phyloP scores from a whole-genome alignment of 2,797 vertebrate species.

The Halcyon chelicuti region DNA sequence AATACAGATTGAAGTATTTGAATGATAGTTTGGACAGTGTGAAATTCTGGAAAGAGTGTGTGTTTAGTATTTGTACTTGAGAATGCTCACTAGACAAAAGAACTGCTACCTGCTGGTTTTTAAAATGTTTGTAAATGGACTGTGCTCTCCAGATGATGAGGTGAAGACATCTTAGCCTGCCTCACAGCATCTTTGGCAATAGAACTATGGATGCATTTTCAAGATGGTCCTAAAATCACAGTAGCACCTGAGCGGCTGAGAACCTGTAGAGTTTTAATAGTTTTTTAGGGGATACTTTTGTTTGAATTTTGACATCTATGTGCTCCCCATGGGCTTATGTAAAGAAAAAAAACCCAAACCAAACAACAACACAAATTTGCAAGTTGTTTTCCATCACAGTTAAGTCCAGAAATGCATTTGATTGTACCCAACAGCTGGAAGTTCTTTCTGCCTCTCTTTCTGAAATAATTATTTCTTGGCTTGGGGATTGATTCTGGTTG shows the following conservation, averaged over 20 bases:
- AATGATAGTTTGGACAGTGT: background rate
- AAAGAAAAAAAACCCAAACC: background rate
- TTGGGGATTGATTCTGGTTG: background rate
- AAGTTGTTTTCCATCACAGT: background rate
- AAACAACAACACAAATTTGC: background rate
- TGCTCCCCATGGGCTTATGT: background rate
- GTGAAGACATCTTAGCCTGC: background rate
- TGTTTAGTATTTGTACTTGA: background rate
- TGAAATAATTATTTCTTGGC: background rate
- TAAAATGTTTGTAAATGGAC: background rate
- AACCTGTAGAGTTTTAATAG: background rate
- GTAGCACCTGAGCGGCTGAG: background rate
- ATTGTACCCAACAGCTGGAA: background rate
- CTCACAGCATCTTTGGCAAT: background rate
- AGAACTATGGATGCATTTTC: background rate
- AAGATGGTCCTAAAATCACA: background rate
- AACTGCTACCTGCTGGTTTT: background rate
- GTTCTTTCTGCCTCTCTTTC: background rate
- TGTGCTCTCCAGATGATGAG: background rate
- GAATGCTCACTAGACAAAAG: background rate
- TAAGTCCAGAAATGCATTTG: background rate
- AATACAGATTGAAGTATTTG: background rate
- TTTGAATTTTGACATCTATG: background rate
- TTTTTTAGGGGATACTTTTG: background rate
- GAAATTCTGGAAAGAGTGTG: background rate